Evolutionary conservation across 1,140 invertebrate genomes (phyloP), one percentile per base, ranked within the genome.

Genomic region (Gryllus bimaculatus): DNA sequence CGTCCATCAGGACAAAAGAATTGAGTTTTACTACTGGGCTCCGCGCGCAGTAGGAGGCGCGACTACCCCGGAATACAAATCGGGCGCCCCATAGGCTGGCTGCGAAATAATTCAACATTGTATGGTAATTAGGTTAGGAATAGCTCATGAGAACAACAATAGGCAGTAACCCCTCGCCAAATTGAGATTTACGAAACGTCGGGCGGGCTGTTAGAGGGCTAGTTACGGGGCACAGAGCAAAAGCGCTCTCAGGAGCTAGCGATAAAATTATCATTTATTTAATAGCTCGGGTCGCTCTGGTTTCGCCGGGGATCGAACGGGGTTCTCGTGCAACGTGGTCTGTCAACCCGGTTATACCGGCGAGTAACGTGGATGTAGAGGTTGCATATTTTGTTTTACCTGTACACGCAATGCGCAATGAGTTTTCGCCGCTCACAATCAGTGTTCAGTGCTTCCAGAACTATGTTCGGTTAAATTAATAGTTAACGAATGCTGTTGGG

Each of bases 51-150:
- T 66, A 66, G 54, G 54, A 66, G 54, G 2, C 54, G 54, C 10
- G 10, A 18, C 54, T 66, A 10, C 54, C 54, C 18, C 54, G 54
- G 54, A 66, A 66, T 66, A 66, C 54, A 66, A 66, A 66, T 66
- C 54, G 54, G 54, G 54, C 54, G 18, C 7, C 54, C 54, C 54
- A 66, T 66, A 66, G 54, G 54, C 54, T 66, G 10, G 2, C 54
- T 66, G 10, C 18, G 10, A 66, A 66, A 66, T 66, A 66, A 66
- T 66, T 66, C 54, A 66, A 66, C 54, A 66, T 66, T 66, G 54
- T 66, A 66, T 66, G 54, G 54, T 66, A 66, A 66, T 66, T 66
- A 66, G 54, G 54, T 66, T 66, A 66, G 54, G 54, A 66, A 66
- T 66, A 13, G 54, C 54, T 66, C 54, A 66, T 66, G 54, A 66